A percentile compares a stretch with the other conserved stretches of the same genome.
These are phyloP conservation scores for Alcedo quadribrachys DNA, from an alignment of 2,797 vertebrate genomes.

Conservation along the genomic window DNA sequence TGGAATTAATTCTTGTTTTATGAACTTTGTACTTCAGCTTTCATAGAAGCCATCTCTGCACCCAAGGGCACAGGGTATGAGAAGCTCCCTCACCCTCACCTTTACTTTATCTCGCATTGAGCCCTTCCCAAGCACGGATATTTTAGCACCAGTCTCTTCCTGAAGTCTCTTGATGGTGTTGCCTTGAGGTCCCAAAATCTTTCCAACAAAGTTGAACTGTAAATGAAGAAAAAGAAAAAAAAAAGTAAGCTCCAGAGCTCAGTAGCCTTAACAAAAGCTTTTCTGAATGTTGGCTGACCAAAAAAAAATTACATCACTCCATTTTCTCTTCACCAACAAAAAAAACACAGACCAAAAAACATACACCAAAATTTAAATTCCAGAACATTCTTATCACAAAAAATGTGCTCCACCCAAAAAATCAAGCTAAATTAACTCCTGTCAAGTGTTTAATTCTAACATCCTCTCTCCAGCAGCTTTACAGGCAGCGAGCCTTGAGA, in stretches of 20 bases:
- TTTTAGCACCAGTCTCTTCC: conserved; percentile 97
- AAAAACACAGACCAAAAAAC: not conserved
- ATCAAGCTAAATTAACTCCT: not conserved
- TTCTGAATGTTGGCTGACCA: not conserved
- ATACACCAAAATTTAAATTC: not conserved
- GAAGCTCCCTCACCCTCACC: conserved; percentile 75
- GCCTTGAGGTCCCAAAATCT: conserved; percentile 97
- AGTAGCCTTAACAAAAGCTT: not conserved
- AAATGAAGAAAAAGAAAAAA: not conserved
- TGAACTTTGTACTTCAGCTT: not conserved
- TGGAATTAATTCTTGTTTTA: not conserved
- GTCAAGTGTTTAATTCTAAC: not conserved
- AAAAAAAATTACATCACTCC: not conserved
- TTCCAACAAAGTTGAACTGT: conserved; percentile 98
- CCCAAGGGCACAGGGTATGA: not conserved
- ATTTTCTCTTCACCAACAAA: not conserved
- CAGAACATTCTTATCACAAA: not conserved
- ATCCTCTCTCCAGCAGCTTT: not conserved
- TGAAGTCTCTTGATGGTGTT: conserved; percentile 98
- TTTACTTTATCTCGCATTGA: conserved; percentile 98
- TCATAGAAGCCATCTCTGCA: not conserved
- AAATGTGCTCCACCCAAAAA: not conserved
- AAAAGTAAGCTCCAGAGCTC: not conserved
- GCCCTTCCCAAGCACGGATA: conserved; percentile 95
- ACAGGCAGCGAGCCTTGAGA: not conserved